These are phyloP conservation scores for Garrulus glandarius DNA, from an alignment of 2,797 vertebrate genomes.

Conservation along the genomic window DNA sequence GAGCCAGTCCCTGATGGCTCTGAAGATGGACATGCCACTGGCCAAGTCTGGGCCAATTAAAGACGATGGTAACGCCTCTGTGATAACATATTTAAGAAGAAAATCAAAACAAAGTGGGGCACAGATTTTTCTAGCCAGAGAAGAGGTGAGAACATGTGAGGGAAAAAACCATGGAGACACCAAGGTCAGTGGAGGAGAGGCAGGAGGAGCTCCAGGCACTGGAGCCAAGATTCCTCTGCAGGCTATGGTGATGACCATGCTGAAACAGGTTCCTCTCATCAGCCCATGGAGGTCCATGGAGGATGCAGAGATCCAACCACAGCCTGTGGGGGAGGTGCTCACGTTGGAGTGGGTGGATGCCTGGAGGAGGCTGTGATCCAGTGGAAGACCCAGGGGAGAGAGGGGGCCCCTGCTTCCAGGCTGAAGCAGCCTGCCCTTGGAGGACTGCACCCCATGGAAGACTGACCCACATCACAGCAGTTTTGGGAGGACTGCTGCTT, in stretches of 20 bases:
- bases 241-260: background rate
- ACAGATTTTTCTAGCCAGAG: background rate
- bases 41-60: background rate
- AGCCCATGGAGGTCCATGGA: fast-evolving
- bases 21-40: background rate
- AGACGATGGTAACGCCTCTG: fast-evolving
- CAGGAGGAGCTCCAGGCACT: fast-evolving
- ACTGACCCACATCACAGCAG: background rate
- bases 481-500: background rate
- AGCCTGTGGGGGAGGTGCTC: fast-evolving
- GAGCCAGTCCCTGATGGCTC: background rate
- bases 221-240: background rate
- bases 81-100: background rate
- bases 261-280: background rate
- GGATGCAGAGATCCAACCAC: background rate
- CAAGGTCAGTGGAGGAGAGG: background rate
- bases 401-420: background rate
- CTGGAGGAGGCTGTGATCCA: background rate
- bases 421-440: background rate
- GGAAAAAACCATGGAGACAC: background rate
- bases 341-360: fast-evolving
- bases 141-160: background rate
- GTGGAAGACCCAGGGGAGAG: fast-evolving
- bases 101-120: background rate
- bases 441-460: background rate